phyloP scores from a whole-genome alignment of 2,888 invertebrate species.

The Drosophila quinaria region DNA sequence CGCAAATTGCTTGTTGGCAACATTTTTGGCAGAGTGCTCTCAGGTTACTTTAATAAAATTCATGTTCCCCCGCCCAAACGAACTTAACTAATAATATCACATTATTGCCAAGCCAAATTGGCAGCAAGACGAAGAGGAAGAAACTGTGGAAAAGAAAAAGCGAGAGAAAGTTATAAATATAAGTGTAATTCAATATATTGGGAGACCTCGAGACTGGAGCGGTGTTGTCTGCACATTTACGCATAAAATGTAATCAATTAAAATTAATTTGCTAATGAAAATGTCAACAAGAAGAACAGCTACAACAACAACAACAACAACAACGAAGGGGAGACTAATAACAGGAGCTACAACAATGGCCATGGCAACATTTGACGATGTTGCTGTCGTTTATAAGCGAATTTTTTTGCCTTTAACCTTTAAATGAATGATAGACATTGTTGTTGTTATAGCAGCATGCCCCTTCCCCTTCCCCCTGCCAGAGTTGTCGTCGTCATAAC shows the following conservation, averaged over 20 bases:
- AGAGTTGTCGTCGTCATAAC: slow-evolving; percentile 55
- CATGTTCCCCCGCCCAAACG: slow-evolving; percentile 17
- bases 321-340: slow-evolving; percentile 13
- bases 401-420: slow-evolving; percentile 52
- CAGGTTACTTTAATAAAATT: slow-evolving; percentile 59
- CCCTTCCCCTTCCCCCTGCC: neutral
- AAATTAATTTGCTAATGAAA: slow-evolving; percentile 79
- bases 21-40: slow-evolving; percentile 22
- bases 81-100: slow-evolving; percentile 54
- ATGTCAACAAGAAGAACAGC: slow-evolving; percentile 64
- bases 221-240: slow-evolving; percentile 59
- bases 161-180: slow-evolving; percentile 56
- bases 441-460: slow-evolving; percentile 68
- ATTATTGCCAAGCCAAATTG: slow-evolving; percentile 38
- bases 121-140: neutral
- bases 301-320: slow-evolving; percentile 21
- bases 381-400: slow-evolving; percentile 50
- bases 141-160: slow-evolving; percentile 22
- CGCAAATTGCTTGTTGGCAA: slow-evolving; percentile 37
- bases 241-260: slow-evolving; percentile 78
- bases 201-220: slow-evolving; percentile 26
- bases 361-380: slow-evolving; percentile 54
- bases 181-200: slow-evolving; percentile 72
- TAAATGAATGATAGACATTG: slow-evolving; percentile 69
- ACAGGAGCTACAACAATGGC: slow-evolving; percentile 42